Conservation (phyloP, 1,140 invertebrate genomes). For the Drosophila tani region DNA sequence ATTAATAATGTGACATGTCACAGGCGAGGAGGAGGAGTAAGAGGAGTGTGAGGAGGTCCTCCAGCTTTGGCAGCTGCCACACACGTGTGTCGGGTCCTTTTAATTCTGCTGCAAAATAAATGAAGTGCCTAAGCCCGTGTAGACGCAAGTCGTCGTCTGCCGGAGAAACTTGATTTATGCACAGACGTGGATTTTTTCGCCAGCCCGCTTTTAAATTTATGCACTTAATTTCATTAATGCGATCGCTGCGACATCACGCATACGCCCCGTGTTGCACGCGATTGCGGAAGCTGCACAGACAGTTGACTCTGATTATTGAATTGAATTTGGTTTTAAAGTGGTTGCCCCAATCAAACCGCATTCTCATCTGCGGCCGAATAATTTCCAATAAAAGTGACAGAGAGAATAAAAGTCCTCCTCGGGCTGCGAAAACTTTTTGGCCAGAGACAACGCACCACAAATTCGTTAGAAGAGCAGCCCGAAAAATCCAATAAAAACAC, state of each 20-base stretch:
- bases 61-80: constrained; percentile 25
- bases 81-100: constrained; percentile 50
- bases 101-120: constrained; percentile 64
- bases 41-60: too few relatives aligned
- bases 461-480: constrained; percentile 21
- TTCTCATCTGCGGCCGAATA: constrained; percentile 33
- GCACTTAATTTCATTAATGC: constrained; percentile 56
- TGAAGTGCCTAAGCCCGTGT: constrained; percentile 60
- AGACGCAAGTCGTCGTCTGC: constrained; percentile 29
- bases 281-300: constrained; percentile 41
- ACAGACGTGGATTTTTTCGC: constrained; percentile 30
- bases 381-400: constrained; percentile 40
- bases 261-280: constrained; percentile 50
- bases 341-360: constrained; percentile 38
- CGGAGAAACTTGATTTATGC: constrained; percentile 49
- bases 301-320: constrained; percentile 32
- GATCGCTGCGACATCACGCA: constrained; percentile 53
- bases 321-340: constrained; percentile 36
- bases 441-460: constrained; percentile 23
- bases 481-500: constrained; percentile 52
- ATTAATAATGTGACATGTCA: constrained; percentile 75
- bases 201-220: constrained; percentile 47
- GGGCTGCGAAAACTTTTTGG: constrained; percentile 2
- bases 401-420: constrained; percentile 31
- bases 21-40: constrained; percentile 1